Conservation (phyloP, 2,888 invertebrate species). For the Heterodera filipjevi region DNA sequence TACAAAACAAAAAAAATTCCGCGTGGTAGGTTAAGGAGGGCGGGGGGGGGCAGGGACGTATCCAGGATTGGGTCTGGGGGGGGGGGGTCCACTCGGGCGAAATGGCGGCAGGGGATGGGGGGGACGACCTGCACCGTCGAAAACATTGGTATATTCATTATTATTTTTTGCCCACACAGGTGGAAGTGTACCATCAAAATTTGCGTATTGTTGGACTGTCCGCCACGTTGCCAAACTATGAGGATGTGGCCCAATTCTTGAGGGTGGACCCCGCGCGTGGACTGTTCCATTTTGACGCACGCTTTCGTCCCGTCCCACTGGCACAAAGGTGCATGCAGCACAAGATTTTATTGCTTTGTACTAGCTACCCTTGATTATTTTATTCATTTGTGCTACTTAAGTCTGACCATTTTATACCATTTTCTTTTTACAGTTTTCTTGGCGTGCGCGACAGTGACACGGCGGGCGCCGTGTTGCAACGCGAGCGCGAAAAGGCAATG, state of each 20-base stretch:
- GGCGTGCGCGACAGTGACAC: conserved; percentile 22
- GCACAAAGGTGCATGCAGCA: conserved; percentile 41
- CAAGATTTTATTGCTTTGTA: neutral
- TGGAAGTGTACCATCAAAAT: conserved; percentile 74
- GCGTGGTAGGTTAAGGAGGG: too few relatives aligned
- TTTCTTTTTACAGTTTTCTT: conserved; percentile 25
- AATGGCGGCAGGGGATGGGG: too few relatives aligned
- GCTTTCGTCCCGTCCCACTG: conserved; percentile 83
- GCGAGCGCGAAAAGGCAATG: conserved; percentile 23
- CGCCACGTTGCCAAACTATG: conserved; percentile 94
- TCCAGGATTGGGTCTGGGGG: too few relatives aligned
- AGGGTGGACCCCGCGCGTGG: conserved; percentile 83
- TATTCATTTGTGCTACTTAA: neutral
- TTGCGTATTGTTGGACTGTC: conserved; percentile 83
- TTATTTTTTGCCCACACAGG: conserved; percentile 58
- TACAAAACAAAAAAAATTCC: too few relatives aligned
- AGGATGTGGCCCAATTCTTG: conserved; percentile 91
- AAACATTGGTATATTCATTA: too few relatives aligned
- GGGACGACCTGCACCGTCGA: too few relatives aligned
- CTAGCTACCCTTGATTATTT: too few relatives aligned
- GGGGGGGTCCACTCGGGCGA: too few relatives aligned
- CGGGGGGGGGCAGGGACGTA: too few relatives aligned
- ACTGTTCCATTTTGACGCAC: conserved; percentile 72
- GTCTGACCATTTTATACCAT: too few relatives aligned
- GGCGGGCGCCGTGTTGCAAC: neutral